phyloP scores from a whole-genome alignment of 2,797 vertebrate genomes.

The Spinus pinus region DNA sequence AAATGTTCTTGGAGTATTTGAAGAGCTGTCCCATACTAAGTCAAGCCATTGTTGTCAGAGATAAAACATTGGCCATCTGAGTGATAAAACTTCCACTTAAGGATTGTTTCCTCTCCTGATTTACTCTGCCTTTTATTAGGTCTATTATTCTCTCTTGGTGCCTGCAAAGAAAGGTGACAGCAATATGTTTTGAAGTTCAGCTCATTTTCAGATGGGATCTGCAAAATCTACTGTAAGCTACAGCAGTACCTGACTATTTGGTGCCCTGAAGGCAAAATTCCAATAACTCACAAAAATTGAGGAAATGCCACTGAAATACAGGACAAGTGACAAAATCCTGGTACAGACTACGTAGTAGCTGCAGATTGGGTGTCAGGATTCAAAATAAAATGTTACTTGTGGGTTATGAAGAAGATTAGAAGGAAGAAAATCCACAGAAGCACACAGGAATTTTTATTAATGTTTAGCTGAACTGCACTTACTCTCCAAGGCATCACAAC shows the following conservation, averaged over 20 bases:
- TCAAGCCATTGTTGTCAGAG: background rate
- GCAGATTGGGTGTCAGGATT: background rate
- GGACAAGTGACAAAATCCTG: background rate
- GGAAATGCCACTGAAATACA: background rate
- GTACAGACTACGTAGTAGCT: fast-evolving
- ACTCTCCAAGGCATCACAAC: background rate
- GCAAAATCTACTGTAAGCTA: background rate
- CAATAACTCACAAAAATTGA: background rate
- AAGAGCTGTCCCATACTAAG: background rate
- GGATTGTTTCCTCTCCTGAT: background rate
- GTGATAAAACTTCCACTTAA: background rate
- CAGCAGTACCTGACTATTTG: background rate
- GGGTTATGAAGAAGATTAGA: background rate
- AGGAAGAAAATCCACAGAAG: background rate
- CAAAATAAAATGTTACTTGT: background rate
- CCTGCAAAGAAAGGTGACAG: background rate
- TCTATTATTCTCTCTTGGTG: background rate
- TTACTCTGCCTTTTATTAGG: background rate
- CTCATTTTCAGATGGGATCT: background rate
- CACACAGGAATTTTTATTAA: background rate
- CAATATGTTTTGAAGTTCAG: background rate
- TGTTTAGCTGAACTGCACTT: background rate
- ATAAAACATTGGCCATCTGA: background rate
- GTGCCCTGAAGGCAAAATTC: background rate
- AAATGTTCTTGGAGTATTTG: background rate